Base-by-base conservation (phyloP, 1,140 invertebrate species). In the Drosophila pruinosa region DNA sequence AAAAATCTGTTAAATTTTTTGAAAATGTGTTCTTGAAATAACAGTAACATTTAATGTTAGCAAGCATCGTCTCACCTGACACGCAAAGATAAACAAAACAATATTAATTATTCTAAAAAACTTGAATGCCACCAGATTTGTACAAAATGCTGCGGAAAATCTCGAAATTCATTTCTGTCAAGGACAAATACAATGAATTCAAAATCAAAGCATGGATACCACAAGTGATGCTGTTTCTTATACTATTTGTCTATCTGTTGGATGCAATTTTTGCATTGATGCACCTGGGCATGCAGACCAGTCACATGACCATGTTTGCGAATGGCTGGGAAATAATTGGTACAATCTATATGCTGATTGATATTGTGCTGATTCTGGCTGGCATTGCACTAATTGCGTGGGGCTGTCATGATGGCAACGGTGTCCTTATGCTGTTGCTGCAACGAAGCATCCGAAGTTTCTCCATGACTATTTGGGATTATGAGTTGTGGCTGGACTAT, bases 371-470 rank as follows among this genome's bases (percentile, higher is more conserved):
- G 21, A 50, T 50, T 50, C 17, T 52, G 12, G 3, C 19, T 2
- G 64, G 45, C 64, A 17, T 6, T 24, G 19, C 10, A 4, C 36
- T 68, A 28, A 31, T 39, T 52, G 45, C 6, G 4, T 34, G 10
- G n/a, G 31, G 47, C 15, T 58, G 56, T 24, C 10, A n/a, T n/a
- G 14, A 31, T 15, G 6, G n/a, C 26, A 8, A 7, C 12, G 78
- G 72, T 8, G 15, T 81, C 2, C 15, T 4, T 0, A 12, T 81
- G 21, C 10, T 81, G 26, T 19, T 76, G 15, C 10, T 61, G 12
- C 73, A 58, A 3, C 72, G 59, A 17, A 53, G 48, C 0, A 4
- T 74, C 8, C 39, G 57, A 4, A 57, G 69, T 0, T 17, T 82
- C n/a, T 24, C 47, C 19, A 63, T 64, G 14, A 41, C 48, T 12